phyloP scores from a whole-genome alignment of 2,888 invertebrate species.

The Cordylochernes scorpioides region DNA sequence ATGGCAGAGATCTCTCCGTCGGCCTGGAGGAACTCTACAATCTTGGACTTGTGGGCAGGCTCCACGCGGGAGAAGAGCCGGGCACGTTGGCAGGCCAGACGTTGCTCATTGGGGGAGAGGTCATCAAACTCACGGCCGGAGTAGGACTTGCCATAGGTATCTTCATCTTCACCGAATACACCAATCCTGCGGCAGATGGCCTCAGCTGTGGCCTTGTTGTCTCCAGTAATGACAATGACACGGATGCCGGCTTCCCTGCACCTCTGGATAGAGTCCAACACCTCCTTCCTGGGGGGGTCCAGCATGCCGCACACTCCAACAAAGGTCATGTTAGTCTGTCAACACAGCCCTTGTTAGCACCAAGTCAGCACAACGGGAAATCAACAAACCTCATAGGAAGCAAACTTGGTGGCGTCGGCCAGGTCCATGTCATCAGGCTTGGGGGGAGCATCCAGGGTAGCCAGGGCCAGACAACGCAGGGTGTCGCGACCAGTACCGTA shows the following conservation, averaged over 20 bases:
- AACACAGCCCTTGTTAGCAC: conserved; percentile 1
- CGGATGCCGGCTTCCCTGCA: conserved; percentile 97
- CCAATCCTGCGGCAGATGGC: conserved; percentile 99
- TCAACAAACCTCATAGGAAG: conserved; percentile 65
- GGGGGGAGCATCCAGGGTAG: conserved; percentile 73
- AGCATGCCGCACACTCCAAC: conserved; percentile 98
- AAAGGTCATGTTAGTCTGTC: conserved; percentile 42
- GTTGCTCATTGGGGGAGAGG: conserved; percentile 62
- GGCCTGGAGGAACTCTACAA: conserved; percentile 87
- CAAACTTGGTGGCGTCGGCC: conserved; percentile 81
- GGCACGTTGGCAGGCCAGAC: conserved; percentile 57
- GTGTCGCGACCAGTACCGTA: conserved; percentile 96
- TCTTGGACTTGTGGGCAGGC: conserved; percentile 97
- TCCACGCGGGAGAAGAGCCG: conserved; percentile 96
- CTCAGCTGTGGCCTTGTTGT: conserved; percentile 98
- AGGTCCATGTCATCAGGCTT: conserved; percentile 92
- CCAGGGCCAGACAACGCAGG: conserved; percentile 79
- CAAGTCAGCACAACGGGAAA: neutral
- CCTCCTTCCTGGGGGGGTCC: conserved; percentile 96
- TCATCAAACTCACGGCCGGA: conserved; percentile 99
- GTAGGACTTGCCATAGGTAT: conserved; percentile 58
- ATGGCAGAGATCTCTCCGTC: conserved; percentile 99
- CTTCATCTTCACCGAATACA: conserved; percentile 79
- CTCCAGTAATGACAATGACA: conserved; percentile 99
- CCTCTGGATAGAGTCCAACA: conserved; percentile 70